phyloP scores from a whole-genome alignment of 2,113 vertebrate species.

The Microcebus tavaratra region DNA sequence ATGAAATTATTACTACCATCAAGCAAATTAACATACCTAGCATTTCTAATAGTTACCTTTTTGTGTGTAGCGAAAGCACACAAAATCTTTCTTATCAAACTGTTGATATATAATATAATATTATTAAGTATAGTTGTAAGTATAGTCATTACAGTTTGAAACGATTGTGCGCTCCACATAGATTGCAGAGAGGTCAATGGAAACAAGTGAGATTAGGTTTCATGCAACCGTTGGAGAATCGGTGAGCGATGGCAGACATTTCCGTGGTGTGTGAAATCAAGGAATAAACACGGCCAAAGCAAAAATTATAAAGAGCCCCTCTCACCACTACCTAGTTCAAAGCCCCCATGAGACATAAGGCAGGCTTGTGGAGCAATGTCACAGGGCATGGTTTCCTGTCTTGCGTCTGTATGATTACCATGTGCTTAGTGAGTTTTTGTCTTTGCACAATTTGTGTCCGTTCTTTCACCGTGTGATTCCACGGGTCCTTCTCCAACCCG shows the following conservation, averaged over 20 bases:
- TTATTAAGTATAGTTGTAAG: too few species aligned
- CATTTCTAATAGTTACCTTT: too few species aligned
- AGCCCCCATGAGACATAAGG: background rate
- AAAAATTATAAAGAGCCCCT: background rate
- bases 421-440: background rate
- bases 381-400: background rate
- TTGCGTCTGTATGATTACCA: background rate
- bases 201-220: background rate
- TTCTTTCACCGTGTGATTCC: background rate
- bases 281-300: background rate
- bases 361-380: background rate
- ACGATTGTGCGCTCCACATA: too few species aligned
- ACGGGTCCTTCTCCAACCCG: background rate
- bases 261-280: background rate
- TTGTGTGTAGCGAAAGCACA: too few species aligned
- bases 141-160: too few species aligned
- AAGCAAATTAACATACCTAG: too few species aligned
- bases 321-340: background rate
- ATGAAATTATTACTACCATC: too few species aligned
- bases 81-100: too few species aligned
- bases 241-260: accelerated
- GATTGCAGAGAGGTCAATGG: background rate
- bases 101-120: too few species aligned
- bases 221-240: background rate
- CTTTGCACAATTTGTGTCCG: background rate